These are phyloP conservation scores for Chironex yamaguchii DNA, from an alignment of 30 jellyfish, hydroid and myxozoan species.

Conservation along the genomic window DNA sequence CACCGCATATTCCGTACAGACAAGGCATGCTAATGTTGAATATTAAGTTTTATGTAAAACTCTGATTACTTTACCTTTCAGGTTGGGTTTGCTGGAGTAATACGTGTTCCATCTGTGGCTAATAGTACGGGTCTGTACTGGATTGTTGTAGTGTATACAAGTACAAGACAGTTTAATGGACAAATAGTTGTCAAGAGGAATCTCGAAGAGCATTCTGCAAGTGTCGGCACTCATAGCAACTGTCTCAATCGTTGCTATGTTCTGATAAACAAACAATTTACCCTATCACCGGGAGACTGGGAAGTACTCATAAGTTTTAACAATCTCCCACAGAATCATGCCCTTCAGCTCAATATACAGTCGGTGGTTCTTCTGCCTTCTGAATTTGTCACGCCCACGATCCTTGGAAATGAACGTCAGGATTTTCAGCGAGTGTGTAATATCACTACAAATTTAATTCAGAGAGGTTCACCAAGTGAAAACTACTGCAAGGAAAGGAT, in stretches of 20 bases:
- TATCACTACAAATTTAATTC: constrained; percentile 41
- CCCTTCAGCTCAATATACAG: constrained; percentile 8
- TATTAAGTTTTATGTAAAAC: neutral
- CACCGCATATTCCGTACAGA: too few species aligned
- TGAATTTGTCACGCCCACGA: constrained; percentile 66
- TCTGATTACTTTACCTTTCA: neutral
- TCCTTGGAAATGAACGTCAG: constrained; percentile 52
- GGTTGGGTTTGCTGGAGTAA: constrained; percentile 52
- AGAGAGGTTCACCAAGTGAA: constrained; percentile 27
- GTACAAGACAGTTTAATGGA: constrained; percentile 20
- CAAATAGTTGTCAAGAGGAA: constrained; percentile 1
- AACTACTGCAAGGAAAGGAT: constrained; percentile 67
- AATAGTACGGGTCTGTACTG: constrained; percentile 55
- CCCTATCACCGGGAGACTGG: constrained; percentile 53
- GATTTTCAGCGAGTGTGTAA: constrained; percentile 56
- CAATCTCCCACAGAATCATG: neutral
- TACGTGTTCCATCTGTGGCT: constrained; percentile 40
- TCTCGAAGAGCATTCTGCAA: neutral
- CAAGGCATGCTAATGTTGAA: neutral
- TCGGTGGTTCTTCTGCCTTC: constrained; percentile 61
- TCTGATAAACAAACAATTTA: constrained; percentile 1
- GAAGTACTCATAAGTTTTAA: constrained; percentile 29
- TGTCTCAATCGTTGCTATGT: constrained; percentile 65
- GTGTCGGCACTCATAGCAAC: neutral
- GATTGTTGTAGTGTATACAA: constrained; percentile 52